Percentiles rank a stretch among this genome's conserved stretches.
phyloP scores from a whole-genome alignment of 2,113 vertebrate species.

The Tilapia sparmanii region DNA sequence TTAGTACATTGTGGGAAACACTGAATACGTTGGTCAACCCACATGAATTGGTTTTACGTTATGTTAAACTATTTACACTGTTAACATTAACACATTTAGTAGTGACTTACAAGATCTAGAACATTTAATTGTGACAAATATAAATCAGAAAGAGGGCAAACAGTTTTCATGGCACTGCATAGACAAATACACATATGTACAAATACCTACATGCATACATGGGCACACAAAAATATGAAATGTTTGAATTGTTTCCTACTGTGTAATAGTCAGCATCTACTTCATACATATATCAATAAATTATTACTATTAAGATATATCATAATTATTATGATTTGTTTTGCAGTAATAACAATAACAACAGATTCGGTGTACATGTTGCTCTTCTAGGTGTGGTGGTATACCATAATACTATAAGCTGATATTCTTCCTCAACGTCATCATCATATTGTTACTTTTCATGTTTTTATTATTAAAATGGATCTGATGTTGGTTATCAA shows the following conservation, averaged over 20 bases:
- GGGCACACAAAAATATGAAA: accelerated
- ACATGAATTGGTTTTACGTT: not conserved
- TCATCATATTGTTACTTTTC: not conserved
- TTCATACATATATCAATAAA: not conserved
- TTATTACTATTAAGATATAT: not conserved
- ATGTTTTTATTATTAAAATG: not conserved
- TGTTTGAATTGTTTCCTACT: not conserved
- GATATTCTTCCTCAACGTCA: not conserved
- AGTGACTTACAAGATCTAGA: not conserved
- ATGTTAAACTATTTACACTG: not conserved
- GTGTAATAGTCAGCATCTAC: not conserved
- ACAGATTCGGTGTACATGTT: not conserved
- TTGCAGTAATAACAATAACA: not conserved
- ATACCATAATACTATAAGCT: not conserved
- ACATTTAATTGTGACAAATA: not conserved
- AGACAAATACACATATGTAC: not conserved
- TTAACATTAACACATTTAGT: not conserved
- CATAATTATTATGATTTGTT: not conserved
- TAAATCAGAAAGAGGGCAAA: not conserved
- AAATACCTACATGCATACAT: not conserved
- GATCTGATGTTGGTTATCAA: not conserved
- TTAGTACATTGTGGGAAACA: not conserved
- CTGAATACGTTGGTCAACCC: not conserved
- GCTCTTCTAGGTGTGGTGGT: accelerated
- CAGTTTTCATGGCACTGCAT: accelerated